These are phyloP conservation scores for Sialis lutaria DNA, from an alignment of 2,888 invertebrate species.

Conservation along the genomic window DNA sequence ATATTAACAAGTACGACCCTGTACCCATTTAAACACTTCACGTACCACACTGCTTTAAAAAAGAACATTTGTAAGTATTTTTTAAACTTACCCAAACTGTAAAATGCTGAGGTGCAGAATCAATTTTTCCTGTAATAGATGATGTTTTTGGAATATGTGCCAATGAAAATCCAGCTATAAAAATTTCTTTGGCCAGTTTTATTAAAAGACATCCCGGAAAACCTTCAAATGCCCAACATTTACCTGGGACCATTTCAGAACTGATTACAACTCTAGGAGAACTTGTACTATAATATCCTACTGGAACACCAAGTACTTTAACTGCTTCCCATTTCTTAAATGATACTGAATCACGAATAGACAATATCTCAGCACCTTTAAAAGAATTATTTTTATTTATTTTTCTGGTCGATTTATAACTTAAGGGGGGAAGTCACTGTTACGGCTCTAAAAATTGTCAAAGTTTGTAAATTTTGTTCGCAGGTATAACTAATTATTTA, in stretches of 20 bases:
- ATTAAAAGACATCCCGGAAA: conserved; percentile 67
- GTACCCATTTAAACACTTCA: too few species aligned
- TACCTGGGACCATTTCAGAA: conserved; percentile 71
- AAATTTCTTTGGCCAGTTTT: conserved; percentile 55
- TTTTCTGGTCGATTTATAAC: too few species aligned
- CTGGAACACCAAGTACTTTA: conserved; percentile 71
- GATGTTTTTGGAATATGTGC: conserved; percentile 79
- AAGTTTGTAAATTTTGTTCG: too few species aligned
- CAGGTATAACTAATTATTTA: too few species aligned
- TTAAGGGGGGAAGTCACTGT: too few species aligned
- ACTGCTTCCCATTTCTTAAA: conserved; percentile 50
- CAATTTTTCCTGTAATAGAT: conserved; percentile 69
- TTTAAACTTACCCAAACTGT: conserved; percentile 47
- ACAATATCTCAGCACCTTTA: too few species aligned
- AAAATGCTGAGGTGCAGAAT: conserved; percentile 83
- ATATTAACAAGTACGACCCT: too few species aligned
- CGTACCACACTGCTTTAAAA: too few species aligned
- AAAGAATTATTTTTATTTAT: too few species aligned
- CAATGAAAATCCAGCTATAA: conserved; percentile 66
- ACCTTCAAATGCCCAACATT: conserved; percentile 95
- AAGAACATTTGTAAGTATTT: too few species aligned
- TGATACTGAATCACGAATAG: too few species aligned
- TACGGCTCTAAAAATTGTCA: too few species aligned
- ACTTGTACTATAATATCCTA: conserved; percentile 63
- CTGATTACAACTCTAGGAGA: conserved; percentile 81